Evolutionary conservation across 2,113 vertebrate species (phyloP).

Genomic region (Bolborhynchus lineola): DNA sequence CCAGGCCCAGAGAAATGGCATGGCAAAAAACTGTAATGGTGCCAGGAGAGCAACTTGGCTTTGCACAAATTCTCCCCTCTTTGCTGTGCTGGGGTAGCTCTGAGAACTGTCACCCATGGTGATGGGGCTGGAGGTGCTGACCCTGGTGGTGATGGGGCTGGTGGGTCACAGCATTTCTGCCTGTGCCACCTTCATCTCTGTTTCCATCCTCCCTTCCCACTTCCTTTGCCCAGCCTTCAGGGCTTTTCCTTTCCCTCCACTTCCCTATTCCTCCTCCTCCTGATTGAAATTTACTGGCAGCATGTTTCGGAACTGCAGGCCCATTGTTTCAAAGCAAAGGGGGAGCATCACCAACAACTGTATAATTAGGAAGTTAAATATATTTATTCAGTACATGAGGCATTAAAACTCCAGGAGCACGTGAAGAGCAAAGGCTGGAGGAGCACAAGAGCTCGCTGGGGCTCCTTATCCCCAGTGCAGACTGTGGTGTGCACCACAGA

Average conservation of each 20-base stretch:
- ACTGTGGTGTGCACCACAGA: background rate
- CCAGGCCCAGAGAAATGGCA: background rate
- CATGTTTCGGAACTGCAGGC: background rate
- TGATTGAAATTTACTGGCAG: background rate
- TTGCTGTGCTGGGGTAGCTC: background rate
- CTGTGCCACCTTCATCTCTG: background rate
- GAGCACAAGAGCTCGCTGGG: background rate
- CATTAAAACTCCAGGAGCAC: constrained; percentile 28
- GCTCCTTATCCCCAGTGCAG: background rate
- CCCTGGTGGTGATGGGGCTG: background rate
- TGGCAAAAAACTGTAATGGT: background rate
- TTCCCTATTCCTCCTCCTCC: background rate
- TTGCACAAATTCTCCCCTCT: background rate
- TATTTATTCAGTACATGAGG: constrained; percentile 54
- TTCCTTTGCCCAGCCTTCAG: background rate
- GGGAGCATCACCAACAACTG: constrained; percentile 7
- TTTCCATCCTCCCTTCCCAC: background rate
- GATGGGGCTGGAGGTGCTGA: background rate
- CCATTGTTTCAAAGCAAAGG: background rate
- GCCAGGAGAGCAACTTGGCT: background rate
- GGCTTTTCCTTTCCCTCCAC: background rate
- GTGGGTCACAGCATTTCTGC: background rate
- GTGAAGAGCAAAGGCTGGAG: constrained; percentile 29
- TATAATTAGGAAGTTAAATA: constrained; percentile 8
- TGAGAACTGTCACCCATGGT: background rate